A percentile compares a stretch with the other conserved stretches of the same genome.
Evolutionary conservation across 2,113 vertebrate genomes (phyloP).

Genomic region (Mystacornis crossleyi): DNA sequence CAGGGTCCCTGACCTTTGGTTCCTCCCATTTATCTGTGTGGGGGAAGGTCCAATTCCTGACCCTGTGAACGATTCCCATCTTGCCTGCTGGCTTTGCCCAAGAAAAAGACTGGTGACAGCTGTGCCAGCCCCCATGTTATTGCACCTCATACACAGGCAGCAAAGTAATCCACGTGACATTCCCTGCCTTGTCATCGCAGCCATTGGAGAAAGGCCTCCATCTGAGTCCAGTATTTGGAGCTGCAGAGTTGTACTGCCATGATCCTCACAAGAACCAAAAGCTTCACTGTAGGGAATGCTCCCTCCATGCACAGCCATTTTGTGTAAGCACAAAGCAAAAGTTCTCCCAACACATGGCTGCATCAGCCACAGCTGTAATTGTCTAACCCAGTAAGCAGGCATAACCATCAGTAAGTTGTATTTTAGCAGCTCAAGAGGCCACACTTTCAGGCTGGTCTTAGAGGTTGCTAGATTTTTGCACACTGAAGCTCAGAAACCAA

Average conservation of each 20-base stretch:
- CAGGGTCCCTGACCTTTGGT: not conserved
- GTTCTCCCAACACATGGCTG: fast-evolving
- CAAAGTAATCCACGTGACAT: not conserved
- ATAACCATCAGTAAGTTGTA: not conserved
- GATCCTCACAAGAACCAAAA: not conserved
- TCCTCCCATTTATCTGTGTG: not conserved
- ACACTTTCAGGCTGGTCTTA: not conserved
- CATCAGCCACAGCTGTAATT: not conserved
- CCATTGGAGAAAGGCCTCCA: not conserved
- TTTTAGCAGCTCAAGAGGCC: not conserved
- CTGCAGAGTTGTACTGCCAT: not conserved
- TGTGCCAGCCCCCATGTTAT: not conserved
- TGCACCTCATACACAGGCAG: not conserved
- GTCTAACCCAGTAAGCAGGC: not conserved
- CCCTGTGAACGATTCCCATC: not conserved
- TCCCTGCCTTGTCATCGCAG: not conserved
- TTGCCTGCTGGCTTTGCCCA: not conserved
- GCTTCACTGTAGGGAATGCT: not conserved
- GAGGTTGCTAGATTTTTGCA: not conserved
- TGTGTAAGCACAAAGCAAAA: not conserved
- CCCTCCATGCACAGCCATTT: not conserved
- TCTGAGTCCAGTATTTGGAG: not conserved
- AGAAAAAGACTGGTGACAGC: not conserved
- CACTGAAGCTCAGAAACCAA: not conserved
- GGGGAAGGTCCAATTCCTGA: not conserved